Conservation (phyloP, 1,140 invertebrate species). For the Paramacrobiotus metropolitanus region DNA sequence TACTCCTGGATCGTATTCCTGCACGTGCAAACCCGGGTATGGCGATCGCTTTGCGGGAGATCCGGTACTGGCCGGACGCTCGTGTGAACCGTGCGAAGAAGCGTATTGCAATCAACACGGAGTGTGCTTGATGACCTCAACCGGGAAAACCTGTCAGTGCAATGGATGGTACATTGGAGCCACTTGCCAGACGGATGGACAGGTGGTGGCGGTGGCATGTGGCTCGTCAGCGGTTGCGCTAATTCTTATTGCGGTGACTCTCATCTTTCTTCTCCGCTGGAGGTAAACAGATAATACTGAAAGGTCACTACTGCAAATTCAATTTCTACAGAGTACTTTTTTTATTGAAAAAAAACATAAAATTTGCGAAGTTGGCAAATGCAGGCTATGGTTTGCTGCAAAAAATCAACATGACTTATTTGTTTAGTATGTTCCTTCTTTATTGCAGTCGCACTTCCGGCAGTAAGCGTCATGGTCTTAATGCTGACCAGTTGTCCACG, state of each 20-base stretch:
- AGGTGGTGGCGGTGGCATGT: conserved; percentile 3
- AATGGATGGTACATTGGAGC: conserved; percentile 3
- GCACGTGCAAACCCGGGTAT: neutral
- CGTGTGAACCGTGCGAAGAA: neutral
- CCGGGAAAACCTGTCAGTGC: neutral
- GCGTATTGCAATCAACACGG: neutral
- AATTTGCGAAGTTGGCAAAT: too few relatives aligned
- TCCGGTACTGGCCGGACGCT: neutral
- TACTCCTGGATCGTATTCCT: neutral
- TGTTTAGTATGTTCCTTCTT: too few relatives aligned
- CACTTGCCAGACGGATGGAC: neutral
- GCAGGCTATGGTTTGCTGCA: too few relatives aligned
- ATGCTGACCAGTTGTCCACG: neutral
- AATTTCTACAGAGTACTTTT: too few relatives aligned
- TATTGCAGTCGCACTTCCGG: too few relatives aligned
- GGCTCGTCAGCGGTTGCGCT: neutral
- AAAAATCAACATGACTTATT: neutral
- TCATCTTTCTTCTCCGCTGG: neutral
- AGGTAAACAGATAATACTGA: neutral
- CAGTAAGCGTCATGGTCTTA: too few relatives aligned
- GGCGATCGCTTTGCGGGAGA: neutral
- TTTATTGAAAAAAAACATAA: too few relatives aligned
- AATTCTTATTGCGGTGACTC: neutral
- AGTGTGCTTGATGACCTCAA: neutral
- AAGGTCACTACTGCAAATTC: neutral